Base-by-base conservation (phyloP, 2,113 vertebrate genomes). In the Lagenorhynchus albirostris region DNA sequence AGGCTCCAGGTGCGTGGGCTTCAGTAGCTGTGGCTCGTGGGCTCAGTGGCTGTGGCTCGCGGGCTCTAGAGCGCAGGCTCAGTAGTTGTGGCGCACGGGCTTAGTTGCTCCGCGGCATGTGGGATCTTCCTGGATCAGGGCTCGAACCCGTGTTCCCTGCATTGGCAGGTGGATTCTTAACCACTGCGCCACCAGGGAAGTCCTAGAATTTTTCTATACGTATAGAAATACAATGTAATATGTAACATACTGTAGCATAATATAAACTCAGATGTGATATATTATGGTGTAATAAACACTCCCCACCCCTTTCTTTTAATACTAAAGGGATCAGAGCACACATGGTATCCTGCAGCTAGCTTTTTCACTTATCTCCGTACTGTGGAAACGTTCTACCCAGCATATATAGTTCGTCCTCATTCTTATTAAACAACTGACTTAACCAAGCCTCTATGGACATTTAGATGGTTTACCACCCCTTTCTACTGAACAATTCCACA, bases 311-410 rank as follows among this genome's bases (percentile, higher is more conserved):
- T n/a, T 73, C 41, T 85, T 70, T 65, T 53, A 38, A 8, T 26
- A 67, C 23, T 58, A 67, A 84, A 71, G 60, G 23, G 60, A 17
- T 60, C 79, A 26, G 8, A 71, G 38, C 41, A 12, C 26, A 10
- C 0, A 5, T 0, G 21, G 0, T 23, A 1, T 12, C 53, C 38
- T 31, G 53, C 10, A 63, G 60, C 33, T 47, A 68, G 58, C 5
- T n/a, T 82, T 88, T 63, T 6, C 15, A 63, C n/a, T 38, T 44
- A 33, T 33, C 53, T 63, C 47, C 7, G 11, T 17, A n/a, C 58
- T 74, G 58, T 62, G 38, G 55, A 44, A 93, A 63, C 3, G 23
- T 13, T 67, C 74, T 33, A 58, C 13, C 26, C n/a, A 50, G 65
- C 21, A 70, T 36, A 82, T 3, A 11, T 3, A 58, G 36, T 11